Base-by-base conservation (phyloP, 2,113 vertebrate species). In the Hippoglossus stenolepis region DNA sequence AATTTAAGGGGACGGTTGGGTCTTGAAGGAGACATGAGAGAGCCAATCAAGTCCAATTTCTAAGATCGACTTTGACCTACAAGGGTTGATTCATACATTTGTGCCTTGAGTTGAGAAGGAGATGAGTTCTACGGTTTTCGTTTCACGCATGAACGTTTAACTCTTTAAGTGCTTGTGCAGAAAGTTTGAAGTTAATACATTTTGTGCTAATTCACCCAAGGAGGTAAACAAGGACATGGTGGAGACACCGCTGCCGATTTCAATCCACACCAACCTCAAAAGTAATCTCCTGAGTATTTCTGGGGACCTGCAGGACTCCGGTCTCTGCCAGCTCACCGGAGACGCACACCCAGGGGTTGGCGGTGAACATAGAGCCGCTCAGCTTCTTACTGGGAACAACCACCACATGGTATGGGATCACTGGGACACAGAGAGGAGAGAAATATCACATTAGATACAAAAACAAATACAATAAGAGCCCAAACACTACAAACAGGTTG, bases 311-410 rank as follows among this genome's bases (percentile, higher is more conserved):
- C 74, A 99, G 90, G 23, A 98, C 96, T 70, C 97, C 97, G 4
- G 98, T 99, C 88, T 99, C 98, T 20, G 97, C 96, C 82, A 99
- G 88, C 70, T 99, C 98, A 74, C 98, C 98, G 0, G 98, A 98
- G 58, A 99, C 97, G 87, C 98, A 99, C 83, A 99, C 97, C 98
- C 98, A 99, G 18, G 98, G 97, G 87, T 99, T 99, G 80, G 98
- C 97, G 9, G 98, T 99, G 89, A 99, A 99, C 97, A 99, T 98
- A 72, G 98, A 99, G 77, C 97, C 98, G 2, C 97, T 96, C 0
- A 99, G 93, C 82, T 99, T 99, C 95, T 98, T 99, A 93, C 98
- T 98, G 20, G 98, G 94, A 89, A 97, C 93, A 40, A 97, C 96
- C 82, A 99, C 90, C 89, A 99, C 97, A 60, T 99, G 97, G 89